Evolutionary conservation across 2,888 invertebrate genomes (phyloP), one percentile per base, ranked within the genome.

Genomic region (Sarcophaga rosellei): DNA sequence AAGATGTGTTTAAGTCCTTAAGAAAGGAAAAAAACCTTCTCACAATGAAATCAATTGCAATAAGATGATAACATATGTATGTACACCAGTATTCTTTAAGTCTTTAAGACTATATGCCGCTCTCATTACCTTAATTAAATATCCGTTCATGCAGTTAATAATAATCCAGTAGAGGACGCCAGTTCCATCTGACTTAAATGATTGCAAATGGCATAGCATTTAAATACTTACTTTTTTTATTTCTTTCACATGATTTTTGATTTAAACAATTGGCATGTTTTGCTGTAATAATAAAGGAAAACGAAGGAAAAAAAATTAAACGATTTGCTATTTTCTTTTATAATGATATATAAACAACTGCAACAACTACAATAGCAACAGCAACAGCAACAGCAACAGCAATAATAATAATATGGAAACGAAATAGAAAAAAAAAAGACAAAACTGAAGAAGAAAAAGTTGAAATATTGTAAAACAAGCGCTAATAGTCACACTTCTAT

Each of bases 401-500:
- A 11, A 47, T 12, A 69, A 47, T 47, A 47, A 69, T 15, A 69
- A 47, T 20, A 47, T 53, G 69, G 20, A 61, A 10, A 61, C 15
- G 10, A n/a, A 61, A 61, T 11, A 63, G 61, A n/a, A 61, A 61
- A 65, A 75, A 84, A 17, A 69, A 63, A 74, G n/a, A 74, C 57
- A 74, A 84, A 66, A 78, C 44, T 66, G 61, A 35, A 25, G 77
- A 77, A 83, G 35, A 35, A 35, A 35, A 35, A 35, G 35, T 35
- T 35, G 35, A 35, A 35, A 35, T 35, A 35, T 35, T 35, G 77
- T 69, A 79, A 75, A 79, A 72, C 66, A 83, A 83, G 86, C 83
- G 83, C 86, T 86, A 78, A 86, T 83, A 83, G 83, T 86, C 86
- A 86, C 86, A 86, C 86, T 86, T 86, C 63, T 68, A 74, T 83